Evolutionary conservation across 2,113 vertebrate species (phyloP).

Genomic region (Oncorhynchus clarkii): DNA sequence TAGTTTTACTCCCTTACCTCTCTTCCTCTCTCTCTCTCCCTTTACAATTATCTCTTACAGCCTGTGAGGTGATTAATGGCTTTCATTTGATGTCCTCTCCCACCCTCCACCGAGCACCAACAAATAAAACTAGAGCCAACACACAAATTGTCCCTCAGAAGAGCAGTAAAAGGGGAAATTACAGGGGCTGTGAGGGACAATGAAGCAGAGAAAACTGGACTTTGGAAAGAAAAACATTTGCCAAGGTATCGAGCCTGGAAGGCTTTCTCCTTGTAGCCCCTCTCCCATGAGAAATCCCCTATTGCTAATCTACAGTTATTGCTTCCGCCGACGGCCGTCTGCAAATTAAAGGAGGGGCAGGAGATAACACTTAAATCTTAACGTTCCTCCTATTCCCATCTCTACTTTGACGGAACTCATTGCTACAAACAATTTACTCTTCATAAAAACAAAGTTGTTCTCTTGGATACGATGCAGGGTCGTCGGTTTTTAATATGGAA

Average conservation of each 20-base stretch:
- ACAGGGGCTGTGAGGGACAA: constrained; percentile 67
- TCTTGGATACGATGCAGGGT: constrained; percentile 10
- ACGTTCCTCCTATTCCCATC: constrained; percentile 33
- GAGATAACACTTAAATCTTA: constrained; percentile 65
- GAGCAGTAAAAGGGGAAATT: constrained; percentile 75
- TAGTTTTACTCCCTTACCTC: constrained; percentile 55
- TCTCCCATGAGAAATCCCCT: constrained; percentile 75
- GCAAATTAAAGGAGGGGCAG: constrained; percentile 72
- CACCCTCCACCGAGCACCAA: constrained; percentile 70
- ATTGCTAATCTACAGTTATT: constrained; percentile 80
- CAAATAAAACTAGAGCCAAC: constrained; percentile 77
- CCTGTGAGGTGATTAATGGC: constrained; percentile 80
- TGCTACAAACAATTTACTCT: constrained; percentile 54
- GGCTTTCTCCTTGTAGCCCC: constrained; percentile 60
- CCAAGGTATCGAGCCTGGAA: constrained; percentile 61
- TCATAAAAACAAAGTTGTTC: background rate
- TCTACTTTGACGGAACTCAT: constrained; percentile 41
- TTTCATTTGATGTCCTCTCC: constrained; percentile 79
- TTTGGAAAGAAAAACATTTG: constrained; percentile 75
- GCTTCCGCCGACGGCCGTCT: constrained; percentile 70
- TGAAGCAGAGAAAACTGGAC: constrained; percentile 71
- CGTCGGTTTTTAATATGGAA: background rate
- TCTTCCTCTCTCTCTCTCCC: constrained; percentile 61
- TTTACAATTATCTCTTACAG: constrained; percentile 78
- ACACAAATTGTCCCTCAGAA: constrained; percentile 80